Evolutionary conservation across 2,113 vertebrate species (phyloP).

Genomic region (Typhlomys cinereus): DNA sequence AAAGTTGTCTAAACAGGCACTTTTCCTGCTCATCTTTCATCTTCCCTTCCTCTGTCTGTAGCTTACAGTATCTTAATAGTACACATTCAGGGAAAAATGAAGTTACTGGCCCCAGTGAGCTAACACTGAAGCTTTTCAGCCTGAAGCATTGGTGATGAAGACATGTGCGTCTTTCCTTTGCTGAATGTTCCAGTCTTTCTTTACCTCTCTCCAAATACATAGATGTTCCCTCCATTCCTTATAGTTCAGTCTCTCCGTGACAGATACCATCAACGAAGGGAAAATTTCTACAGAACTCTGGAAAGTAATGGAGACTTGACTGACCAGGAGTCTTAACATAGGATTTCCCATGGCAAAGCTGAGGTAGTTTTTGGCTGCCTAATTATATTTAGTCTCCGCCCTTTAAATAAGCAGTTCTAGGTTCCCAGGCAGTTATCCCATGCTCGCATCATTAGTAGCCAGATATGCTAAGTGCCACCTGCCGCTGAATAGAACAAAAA

Average conservation of each 20-base stretch:
- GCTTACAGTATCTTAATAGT: background rate
- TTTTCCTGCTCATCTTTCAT: background rate
- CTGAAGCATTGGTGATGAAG: background rate
- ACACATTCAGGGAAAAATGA: constrained; percentile 47
- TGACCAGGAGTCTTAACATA: constrained; percentile 61
- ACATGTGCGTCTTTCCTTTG: constrained; percentile 57
- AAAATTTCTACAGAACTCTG: constrained; percentile 55
- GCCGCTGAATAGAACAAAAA: background rate
- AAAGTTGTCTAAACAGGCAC: background rate
- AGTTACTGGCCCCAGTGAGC: background rate
- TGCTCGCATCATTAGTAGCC: background rate
- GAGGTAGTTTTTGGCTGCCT: constrained; percentile 64
- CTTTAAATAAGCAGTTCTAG: constrained; percentile 74
- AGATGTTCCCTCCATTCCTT: constrained; percentile 62
- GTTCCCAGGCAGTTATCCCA: constrained; percentile 70
- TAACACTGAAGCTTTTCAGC: constrained; percentile 62
- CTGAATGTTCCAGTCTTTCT: constrained; percentile 41
- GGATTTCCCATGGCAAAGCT: constrained; percentile 78
- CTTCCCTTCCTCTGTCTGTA: background rate
- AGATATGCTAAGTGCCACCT: constrained; percentile 47
- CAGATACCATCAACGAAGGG: constrained; percentile 41
- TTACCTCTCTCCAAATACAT: constrained; percentile 47
- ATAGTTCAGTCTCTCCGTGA: constrained; percentile 26
- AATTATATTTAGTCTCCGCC: constrained; percentile 78
- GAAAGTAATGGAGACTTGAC: constrained; percentile 64